Percentiles rank a stretch among this genome's conserved stretches.
Conservation (phyloP, 1,140 invertebrate species). For the Lepidurus couesii region DNA sequence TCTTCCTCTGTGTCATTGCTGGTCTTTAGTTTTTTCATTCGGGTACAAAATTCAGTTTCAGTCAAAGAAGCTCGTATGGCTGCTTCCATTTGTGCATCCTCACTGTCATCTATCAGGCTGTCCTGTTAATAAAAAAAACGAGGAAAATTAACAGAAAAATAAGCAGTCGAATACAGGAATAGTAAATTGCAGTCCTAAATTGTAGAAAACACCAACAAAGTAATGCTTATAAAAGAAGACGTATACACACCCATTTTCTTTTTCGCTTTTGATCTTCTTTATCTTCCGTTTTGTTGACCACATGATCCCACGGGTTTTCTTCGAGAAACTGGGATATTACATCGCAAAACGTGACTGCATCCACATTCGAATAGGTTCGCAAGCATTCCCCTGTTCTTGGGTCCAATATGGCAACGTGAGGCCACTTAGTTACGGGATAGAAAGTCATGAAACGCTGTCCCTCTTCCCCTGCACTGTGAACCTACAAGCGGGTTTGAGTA, state of each 20-base stretch:
- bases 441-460: slow-evolving; percentile 64
- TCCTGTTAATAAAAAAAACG: slow-evolving; percentile 26
- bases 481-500: slow-evolving; percentile 45
- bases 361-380: slow-evolving; percentile 51
- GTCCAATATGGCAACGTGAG: slow-evolving; percentile 68
- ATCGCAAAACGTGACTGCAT: slow-evolving; percentile 50
- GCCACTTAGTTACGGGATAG: slow-evolving; percentile 61
- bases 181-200: neutral
- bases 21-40: slow-evolving; percentile 11
- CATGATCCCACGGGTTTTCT: slow-evolving; percentile 33
- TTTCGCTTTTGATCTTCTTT: neutral
- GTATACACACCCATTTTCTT: neutral
- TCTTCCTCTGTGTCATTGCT: slow-evolving; percentile 39
- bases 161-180: neutral
- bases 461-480: slow-evolving; percentile 61
- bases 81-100: slow-evolving; percentile 47
- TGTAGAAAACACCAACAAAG: neutral
- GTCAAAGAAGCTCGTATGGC: slow-evolving; percentile 47
- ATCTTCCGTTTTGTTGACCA: neutral
- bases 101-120: slow-evolving; percentile 46
- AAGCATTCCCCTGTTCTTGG: slow-evolving; percentile 67
- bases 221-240: neutral
- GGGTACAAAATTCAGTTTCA: slow-evolving; percentile 2
- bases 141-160: neutral
- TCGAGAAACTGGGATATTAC: slow-evolving; percentile 43